phyloP scores from a whole-genome alignment of 1,140 invertebrate genomes.

The Onthophagus taurus region DNA sequence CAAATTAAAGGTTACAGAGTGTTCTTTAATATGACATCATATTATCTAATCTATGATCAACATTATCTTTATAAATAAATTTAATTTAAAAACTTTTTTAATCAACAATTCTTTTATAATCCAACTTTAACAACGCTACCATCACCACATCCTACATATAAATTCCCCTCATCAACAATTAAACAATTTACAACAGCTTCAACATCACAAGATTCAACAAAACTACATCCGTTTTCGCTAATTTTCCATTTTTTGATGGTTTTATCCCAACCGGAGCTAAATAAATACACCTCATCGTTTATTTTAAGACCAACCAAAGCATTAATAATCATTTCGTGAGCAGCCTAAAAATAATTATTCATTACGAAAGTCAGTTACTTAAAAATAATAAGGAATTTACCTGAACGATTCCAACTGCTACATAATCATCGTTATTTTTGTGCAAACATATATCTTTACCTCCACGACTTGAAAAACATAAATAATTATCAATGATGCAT shows the following conservation, averaged over 20 bases:
- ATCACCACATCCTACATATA: conserved; percentile 35
- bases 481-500: conserved; percentile 27
- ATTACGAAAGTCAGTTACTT: no score
- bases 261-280: conserved; percentile 40
- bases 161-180: conserved; percentile 23
- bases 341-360: conserved; percentile 25
- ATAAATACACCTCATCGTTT: conserved; percentile 28
- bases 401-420: no score
- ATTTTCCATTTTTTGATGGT: conserved; percentile 38
- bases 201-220: conserved; percentile 24
- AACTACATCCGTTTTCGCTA: conserved; percentile 22
- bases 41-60: no score
- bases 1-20: no score
- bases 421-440: no score
- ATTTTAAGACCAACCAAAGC: conserved; percentile 26
- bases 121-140: conserved; percentile 33
- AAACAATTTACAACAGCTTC: conserved; percentile 37
- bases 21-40: no score
- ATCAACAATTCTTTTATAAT: no score
- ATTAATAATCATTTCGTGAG: conserved; percentile 40
- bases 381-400: no score
- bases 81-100: no score
- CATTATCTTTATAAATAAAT: no score
- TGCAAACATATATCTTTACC: conserved; percentile 35
- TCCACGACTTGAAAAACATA: conserved; percentile 32